These are phyloP conservation scores for Mustela nigripes DNA, from an alignment of 2,113 vertebrate genomes.

Conservation along the genomic window DNA sequence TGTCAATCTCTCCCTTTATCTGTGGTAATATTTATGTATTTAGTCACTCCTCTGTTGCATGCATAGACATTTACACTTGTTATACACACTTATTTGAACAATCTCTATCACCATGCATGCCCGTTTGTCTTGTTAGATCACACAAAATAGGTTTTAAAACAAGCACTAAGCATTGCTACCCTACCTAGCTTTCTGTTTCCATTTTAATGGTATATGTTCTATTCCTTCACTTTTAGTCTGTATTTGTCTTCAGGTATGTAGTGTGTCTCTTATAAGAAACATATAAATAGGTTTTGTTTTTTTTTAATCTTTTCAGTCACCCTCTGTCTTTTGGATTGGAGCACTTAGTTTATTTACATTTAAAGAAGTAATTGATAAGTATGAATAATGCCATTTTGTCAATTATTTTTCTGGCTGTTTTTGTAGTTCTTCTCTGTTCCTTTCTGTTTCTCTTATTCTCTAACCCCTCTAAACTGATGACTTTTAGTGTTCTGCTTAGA, in stretches of 20 bases:
- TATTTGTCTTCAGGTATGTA: background rate
- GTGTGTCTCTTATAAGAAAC: background rate
- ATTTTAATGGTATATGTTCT: background rate
- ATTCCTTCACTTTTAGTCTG: background rate
- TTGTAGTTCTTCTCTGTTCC: background rate
- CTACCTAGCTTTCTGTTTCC: background rate
- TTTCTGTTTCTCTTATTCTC: background rate
- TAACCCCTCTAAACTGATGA: background rate
- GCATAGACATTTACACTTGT: background rate
- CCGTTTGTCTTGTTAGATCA: background rate
- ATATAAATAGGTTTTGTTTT: background rate
- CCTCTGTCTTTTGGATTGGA: background rate
- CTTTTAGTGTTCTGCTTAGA: background rate
- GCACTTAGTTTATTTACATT: background rate
- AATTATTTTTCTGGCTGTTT: background rate
- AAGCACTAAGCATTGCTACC: background rate
- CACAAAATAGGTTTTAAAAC: background rate
- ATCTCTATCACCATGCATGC: background rate
- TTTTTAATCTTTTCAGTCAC: background rate
- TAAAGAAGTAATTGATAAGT: background rate
- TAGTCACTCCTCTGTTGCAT: background rate
- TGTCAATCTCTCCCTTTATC: background rate
- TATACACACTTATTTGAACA: background rate
- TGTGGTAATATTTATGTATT: background rate
- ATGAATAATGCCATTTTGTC: background rate